Conservation (phyloP, 2,888 invertebrate genomes). For the Phyllotreta cruciferae region DNA sequence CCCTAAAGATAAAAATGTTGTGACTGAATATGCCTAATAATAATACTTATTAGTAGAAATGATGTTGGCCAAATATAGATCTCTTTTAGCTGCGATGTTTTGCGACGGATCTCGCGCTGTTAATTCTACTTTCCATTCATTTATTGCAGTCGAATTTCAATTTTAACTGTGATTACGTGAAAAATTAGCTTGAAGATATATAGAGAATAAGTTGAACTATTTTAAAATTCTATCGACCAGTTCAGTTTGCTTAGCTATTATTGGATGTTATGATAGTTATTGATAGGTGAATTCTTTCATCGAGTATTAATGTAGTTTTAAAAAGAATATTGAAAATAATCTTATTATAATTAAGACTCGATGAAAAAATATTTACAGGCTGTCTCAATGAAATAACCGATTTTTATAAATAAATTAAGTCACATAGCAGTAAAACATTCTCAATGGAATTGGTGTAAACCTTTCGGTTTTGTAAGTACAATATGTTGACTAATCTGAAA, state of each 20-base stretch:
- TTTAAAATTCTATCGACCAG: conserved; percentile 25
- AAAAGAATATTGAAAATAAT: no score
- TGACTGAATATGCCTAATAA: conserved; percentile 48
- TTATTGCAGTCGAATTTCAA: conserved; percentile 26
- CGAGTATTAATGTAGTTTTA: conserved; percentile 4
- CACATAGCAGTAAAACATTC: not conserved
- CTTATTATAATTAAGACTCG: conserved; percentile 11
- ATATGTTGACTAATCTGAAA: no score
- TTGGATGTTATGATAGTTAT: conserved; percentile 19
- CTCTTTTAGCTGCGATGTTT: conserved; percentile 10
- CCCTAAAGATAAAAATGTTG: conserved; percentile 39
- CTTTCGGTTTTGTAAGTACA: no score
- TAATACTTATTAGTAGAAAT: conserved; percentile 16
- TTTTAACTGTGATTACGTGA: conserved; percentile 28
- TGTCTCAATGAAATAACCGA: not conserved
- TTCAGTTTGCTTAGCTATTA: conserved; percentile 18
- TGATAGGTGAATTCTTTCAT: conserved; percentile 5
- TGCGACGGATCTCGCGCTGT: not conserved
- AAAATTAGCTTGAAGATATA: conserved; percentile 23
- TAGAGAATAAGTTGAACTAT: conserved; percentile 25
- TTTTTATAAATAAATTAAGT: not conserved
- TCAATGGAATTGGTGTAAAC: not conserved
- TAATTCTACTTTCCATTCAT: conserved; percentile 14
- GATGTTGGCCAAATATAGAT: conserved; percentile 30
- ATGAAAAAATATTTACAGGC: conserved; percentile 1